A percentile compares a stretch with the other conserved stretches of the same genome.
Evolutionary conservation across 1,140 invertebrate species (phyloP).

Genomic region (Reticulitermes speratus): DNA sequence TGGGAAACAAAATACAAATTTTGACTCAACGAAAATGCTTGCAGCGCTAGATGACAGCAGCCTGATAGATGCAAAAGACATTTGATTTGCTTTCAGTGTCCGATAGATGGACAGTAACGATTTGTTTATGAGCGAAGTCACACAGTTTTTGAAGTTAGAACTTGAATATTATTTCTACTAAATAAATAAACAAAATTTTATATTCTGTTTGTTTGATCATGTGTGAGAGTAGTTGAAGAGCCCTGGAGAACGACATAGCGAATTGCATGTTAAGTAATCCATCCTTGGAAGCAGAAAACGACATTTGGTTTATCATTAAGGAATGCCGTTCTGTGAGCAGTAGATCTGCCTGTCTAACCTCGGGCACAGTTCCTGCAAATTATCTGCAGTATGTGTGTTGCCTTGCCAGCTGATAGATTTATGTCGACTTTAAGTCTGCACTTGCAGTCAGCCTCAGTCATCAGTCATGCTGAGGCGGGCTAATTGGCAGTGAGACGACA

Average conservation of each 20-base stretch:
- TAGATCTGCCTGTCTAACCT: not conserved
- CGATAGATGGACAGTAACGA: too few relatives aligned
- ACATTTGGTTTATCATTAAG: not conserved
- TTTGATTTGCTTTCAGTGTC: too few relatives aligned
- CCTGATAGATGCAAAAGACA: too few relatives aligned
- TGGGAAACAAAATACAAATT: too few relatives aligned
- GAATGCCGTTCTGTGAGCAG: not conserved
- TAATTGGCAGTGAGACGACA: conserved; percentile 26
- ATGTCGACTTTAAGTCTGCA: not conserved
- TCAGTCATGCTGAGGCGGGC: conserved; percentile 24
- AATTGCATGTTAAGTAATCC: not conserved
- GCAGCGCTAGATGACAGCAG: too few relatives aligned
- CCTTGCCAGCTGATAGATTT: not conserved
- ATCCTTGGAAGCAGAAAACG: not conserved
- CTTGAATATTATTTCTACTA: too few relatives aligned
- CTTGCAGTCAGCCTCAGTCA: not conserved
- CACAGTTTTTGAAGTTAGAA: too few relatives aligned
- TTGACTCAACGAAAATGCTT: too few relatives aligned
- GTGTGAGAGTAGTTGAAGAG: not conserved
- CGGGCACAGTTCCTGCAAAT: not conserved
- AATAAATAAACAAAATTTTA: too few relatives aligned
- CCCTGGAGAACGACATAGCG: not conserved
- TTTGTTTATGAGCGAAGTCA: too few relatives aligned
- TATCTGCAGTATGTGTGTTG: not conserved
- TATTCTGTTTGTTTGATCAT: not conserved